Base-by-base conservation (phyloP, 2,888 invertebrate genomes). In the Temnothorax rugatulus region DNA sequence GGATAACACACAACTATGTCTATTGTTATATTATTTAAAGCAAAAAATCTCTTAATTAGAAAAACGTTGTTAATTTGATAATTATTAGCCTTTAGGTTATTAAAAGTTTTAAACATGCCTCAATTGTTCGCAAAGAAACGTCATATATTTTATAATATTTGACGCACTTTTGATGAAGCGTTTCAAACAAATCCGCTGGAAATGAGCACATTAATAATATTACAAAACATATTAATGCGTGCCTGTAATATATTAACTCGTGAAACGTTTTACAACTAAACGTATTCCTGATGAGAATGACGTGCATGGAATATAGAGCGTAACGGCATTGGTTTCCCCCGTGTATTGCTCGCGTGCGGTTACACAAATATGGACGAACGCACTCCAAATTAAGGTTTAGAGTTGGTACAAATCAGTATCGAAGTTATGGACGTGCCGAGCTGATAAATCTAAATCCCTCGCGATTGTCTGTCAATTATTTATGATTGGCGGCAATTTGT, bases 391-490 rank as follows among this genome's bases (percentile, higher is more conserved):
- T 87, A 86, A 84, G 85, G 86, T 81, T 25, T 59, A 61, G 85
- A 77, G 79, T 87, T 79, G 85, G 82, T 85, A 75, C 81, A 81
- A 84, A 84, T 63, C 86, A 59, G 84, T 90, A 88, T 89, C 89
- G 86, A 82, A 84, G 84, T 87, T 86, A 86, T 87, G 87, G 84
- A 87, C 89, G 83, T 74, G 74, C 73, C 76, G 50, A 84, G 83
- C 69, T 54, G 84, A 86, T 86, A 91, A 89, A 88, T 90, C 88
- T 85, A 91, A 91, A 91, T 91, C 91, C 91, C 84, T 83, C 87
- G 89, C 91, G 93, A 94, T 93, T 93, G 93, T 92, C 93, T 93
- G 94, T 93, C 93, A 94, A 94, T 94, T 94, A 94, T 93, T 93
- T 94, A 93, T 93, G 93, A 94, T 93, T 93, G 93, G 91, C 91